A percentile compares a stretch with the other conserved stretches of the same genome.
These are phyloP conservation scores for Protodeltote pygarga DNA, from an alignment of 2,888 invertebrate genomes.

Conservation along the genomic window DNA sequence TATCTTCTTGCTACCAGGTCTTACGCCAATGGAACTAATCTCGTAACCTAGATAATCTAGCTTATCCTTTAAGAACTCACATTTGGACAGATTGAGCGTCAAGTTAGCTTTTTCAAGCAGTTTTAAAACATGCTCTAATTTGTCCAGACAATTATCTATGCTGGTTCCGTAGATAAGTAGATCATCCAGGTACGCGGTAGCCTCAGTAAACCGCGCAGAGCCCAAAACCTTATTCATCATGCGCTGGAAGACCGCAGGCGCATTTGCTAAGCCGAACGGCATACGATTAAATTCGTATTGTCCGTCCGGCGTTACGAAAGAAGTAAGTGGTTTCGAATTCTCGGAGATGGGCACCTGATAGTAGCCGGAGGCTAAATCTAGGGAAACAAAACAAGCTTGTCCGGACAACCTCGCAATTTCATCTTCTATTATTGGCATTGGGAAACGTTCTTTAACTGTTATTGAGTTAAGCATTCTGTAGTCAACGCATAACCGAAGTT, in stretches of 20 bases:
- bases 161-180: neutral
- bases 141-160: neutral
- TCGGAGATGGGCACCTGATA: slow-evolving; percentile 1
- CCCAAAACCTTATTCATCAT: slow-evolving; percentile 24
- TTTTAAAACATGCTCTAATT: neutral
- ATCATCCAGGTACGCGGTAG: slow-evolving; percentile 5
- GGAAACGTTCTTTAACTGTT: slow-evolving; percentile 39
- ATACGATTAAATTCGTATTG: slow-evolving; percentile 58
- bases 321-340: neutral
- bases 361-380: slow-evolving; percentile 1
- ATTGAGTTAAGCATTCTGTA: slow-evolving; percentile 2
- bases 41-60: neutral
- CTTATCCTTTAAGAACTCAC: slow-evolving; percentile 4
- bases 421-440: slow-evolving; percentile 39
- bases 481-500: slow-evolving; percentile 3
- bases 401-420: slow-evolving; percentile 18
- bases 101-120: neutral
- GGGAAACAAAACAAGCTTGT: slow-evolving; percentile 3
- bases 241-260: slow-evolving; percentile 22
- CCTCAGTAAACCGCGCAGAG: neutral
- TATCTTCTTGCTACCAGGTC: neutral
- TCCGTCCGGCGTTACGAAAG: slow-evolving; percentile 58
- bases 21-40: neutral
- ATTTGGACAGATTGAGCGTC: slow-evolving; percentile 6
- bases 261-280: slow-evolving; percentile 40